A percentile compares a stretch with the other conserved stretches of the same genome.
phyloP scores from a whole-genome alignment of 2,113 vertebrate genomes.

The Brachirus orientalis region DNA sequence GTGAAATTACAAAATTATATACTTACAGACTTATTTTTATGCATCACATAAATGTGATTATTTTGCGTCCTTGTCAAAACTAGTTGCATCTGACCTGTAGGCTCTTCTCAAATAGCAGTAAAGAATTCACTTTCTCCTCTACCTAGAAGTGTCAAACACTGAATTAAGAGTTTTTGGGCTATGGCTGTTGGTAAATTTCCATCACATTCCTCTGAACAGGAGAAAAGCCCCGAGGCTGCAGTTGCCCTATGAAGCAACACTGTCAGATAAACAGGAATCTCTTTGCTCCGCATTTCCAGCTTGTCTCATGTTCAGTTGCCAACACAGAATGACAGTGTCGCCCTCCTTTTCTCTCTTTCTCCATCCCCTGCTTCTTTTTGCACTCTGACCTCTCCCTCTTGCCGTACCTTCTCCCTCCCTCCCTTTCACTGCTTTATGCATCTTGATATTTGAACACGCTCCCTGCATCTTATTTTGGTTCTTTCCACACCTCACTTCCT shows the following conservation, averaged over 20 bases:
- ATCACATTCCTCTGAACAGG: slow-evolving; percentile 4
- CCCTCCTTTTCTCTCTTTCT: slow-evolving; percentile 40
- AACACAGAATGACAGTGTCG: slow-evolving; percentile 44
- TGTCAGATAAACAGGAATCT: slow-evolving; percentile 9
- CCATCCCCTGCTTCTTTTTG: slow-evolving; percentile 43
- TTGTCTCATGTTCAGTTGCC: slow-evolving; percentile 8
- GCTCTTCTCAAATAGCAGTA: slow-evolving; percentile 3
- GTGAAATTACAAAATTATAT: background rate
- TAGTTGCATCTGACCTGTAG: slow-evolving; percentile 40
- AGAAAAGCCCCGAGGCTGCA: slow-evolving; percentile 14
- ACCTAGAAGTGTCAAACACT: background rate
- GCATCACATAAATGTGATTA: no score
- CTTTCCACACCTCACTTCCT: background rate
- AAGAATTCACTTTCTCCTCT: background rate
- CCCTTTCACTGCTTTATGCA: background rate
- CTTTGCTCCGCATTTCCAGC: slow-evolving; percentile 36
- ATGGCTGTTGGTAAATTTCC: background rate
- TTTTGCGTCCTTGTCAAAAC: no score
- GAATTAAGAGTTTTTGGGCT: background rate
- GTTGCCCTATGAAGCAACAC: slow-evolving; percentile 30
- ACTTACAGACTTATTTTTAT: background rate
- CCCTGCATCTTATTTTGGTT: background rate
- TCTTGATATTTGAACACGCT: background rate
- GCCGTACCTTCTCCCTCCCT: background rate
- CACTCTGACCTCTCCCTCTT: slow-evolving; percentile 10